Evolutionary conservation across 2,888 invertebrate genomes (phyloP).

Genomic region (Hyposoter didymator): DNA sequence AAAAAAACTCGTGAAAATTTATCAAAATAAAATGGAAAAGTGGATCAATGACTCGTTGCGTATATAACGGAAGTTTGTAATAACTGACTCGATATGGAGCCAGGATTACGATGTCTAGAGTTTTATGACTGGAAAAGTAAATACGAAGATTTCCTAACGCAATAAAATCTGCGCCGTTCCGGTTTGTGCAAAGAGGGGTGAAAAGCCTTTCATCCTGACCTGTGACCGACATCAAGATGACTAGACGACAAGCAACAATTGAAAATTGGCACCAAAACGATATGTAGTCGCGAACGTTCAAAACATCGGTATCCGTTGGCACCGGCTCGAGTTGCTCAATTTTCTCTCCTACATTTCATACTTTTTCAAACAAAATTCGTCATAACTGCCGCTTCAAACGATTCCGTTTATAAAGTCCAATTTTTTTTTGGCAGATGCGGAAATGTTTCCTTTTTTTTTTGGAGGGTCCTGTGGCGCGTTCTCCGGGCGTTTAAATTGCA

Average conservation of each 20-base stretch:
- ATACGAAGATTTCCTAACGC: background rate
- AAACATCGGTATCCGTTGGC: slow-evolving; percentile 25
- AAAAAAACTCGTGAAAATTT: too few species aligned
- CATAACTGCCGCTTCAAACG: background rate
- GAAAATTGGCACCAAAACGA: slow-evolving; percentile 38
- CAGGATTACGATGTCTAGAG: background rate
- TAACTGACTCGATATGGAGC: background rate
- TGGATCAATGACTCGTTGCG: too few species aligned
- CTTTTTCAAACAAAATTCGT: slow-evolving; percentile 13
- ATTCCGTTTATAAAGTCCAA: background rate
- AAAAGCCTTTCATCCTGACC: background rate
- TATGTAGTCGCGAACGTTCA: slow-evolving; percentile 2
- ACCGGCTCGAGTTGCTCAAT: slow-evolving; percentile 1
- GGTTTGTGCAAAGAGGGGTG: background rate
- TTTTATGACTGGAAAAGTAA: slow-evolving; percentile 13
- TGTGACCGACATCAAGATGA: background rate
- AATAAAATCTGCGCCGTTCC: background rate
- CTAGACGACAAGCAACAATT: slow-evolving; percentile 45
- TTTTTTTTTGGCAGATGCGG: background rate
- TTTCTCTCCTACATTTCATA: background rate
- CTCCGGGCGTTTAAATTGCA: background rate
- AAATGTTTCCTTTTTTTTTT: background rate
- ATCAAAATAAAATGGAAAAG: too few species aligned
- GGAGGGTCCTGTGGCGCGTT: background rate
- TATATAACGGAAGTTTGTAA: too few species aligned